These are phyloP conservation scores for Babylonia areolata DNA, from an alignment of 1,140 invertebrate genomes.

Conservation along the genomic window DNA sequence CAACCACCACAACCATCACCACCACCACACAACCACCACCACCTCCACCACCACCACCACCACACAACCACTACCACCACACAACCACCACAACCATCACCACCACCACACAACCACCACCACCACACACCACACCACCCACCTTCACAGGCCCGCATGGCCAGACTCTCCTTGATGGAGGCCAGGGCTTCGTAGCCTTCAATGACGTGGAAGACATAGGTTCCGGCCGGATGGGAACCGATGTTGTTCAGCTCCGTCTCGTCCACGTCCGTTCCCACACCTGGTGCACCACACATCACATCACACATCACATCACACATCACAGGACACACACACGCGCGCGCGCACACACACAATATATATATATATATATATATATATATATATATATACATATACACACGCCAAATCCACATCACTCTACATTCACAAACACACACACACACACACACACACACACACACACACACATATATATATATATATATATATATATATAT, in stretches of 20 bases:
- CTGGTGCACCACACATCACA: not conserved
- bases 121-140: too few relatives aligned
- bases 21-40: too few relatives aligned
- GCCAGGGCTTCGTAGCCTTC: slow-evolving; percentile 35
- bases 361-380: not conserved
- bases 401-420: not conserved
- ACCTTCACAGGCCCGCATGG: slow-evolving; percentile 39
- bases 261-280: slow-evolving; percentile 37
- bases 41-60: too few relatives aligned
- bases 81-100: too few relatives aligned
- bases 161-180: slow-evolving; percentile 35
- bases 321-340: not conserved
- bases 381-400: not conserved
- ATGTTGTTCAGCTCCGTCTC: slow-evolving; percentile 39
- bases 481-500: too few relatives aligned
- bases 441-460: too few relatives aligned
- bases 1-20: too few relatives aligned
- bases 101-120: too few relatives aligned
- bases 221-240: slow-evolving; percentile 20
- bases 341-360: not conserved
- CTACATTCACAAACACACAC: too few relatives aligned
- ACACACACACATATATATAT: too few relatives aligned
- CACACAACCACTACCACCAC: too few relatives aligned
- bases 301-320: not conserved
- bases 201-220: slow-evolving; percentile 32